Evolutionary conservation across 2,797 vertebrate genomes (phyloP), one percentile per base, ranked within the genome.

Genomic region (Hydrolagus colliei): DNA sequence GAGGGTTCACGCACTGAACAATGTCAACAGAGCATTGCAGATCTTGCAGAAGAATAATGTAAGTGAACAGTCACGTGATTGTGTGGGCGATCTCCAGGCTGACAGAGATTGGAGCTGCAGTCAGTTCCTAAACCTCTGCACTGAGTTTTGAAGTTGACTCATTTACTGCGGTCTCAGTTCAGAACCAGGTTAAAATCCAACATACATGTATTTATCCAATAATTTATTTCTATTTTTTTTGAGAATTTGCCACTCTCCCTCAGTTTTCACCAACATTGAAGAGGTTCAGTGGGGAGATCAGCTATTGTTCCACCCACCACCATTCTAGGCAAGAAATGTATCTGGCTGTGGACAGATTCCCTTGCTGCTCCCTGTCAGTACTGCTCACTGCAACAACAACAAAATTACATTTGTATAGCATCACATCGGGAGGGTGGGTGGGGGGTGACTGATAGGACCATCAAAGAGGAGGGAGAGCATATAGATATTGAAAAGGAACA

Each of bases 21-120:
- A 99, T 95, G 97, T 99, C 92, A 99, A 99, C 94, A 96, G 97
- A 87, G 98, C 97, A 89, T 94, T 99, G 89, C 95, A 95, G 87
- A 91, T 99, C 91, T 91, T 99, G 91, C 96, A 96, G 93, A 98
- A 97, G 93, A 98, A 97, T 92, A 97, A 98, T 88, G 98, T 99
- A 92, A 97, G 98, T 96, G 41, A 52, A 52, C 41, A 89, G 18
- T 20, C 41, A 35, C 41, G 22, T 52, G 27, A 35, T 82, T 67
- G 11, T 73, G 65, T 67, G 59, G 1, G 87, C 88, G 68, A 86
- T 87, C 7, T 10, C 65, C 86, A 9, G 80, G 16, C 0, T 41
- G 65, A 86, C 71, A 52, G 13, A 32, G 11, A 20, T 1, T 32
- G 79, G 35, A 35, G 41, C 41, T 52, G 41, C 41, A 14, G 27